Conservation (phyloP, 1,140 invertebrate genomes). For the Zaprionus kolodkinae region DNA sequence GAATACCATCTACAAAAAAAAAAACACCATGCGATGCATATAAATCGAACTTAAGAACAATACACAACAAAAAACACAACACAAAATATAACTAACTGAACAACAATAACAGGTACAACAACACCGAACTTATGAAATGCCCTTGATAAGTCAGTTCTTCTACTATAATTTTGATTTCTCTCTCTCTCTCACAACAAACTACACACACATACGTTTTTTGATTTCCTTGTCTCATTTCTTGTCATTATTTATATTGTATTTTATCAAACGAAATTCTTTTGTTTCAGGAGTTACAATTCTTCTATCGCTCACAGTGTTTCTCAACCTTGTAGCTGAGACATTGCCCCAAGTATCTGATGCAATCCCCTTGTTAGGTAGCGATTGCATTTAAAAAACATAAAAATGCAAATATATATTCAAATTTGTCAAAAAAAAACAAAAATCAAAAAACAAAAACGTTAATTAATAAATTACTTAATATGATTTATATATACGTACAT, state of each 20-base stretch:
- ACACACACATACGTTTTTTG: constrained; percentile 76
- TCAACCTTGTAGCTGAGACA: constrained; percentile 97
- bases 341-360: constrained; percentile 97
- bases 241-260: constrained; percentile 81
- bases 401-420: constrained; percentile 83
- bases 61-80: constrained; percentile 10
- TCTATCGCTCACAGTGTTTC: constrained; percentile 99
- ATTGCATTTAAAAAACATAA: constrained; percentile 84
- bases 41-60: constrained; percentile 7
- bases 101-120: constrained; percentile 36
- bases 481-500: constrained; percentile 81
- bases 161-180: constrained; percentile 31
- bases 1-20: neutral
- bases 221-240: constrained; percentile 63
- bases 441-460: constrained; percentile 49
- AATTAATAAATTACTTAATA: constrained; percentile 82
- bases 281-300: constrained; percentile 99
- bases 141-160: constrained; percentile 52
- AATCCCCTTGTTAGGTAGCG: constrained; percentile 96
- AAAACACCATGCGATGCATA: constrained; percentile 10
- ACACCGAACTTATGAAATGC: constrained; percentile 44
- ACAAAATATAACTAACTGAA: constrained; percentile 19
- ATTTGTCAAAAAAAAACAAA: constrained; percentile 70
- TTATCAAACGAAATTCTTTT: constrained; percentile 86
- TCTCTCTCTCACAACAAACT: constrained; percentile 55